phyloP scores from a whole-genome alignment of 2,797 vertebrate species.

The Typhlichthys eigenmanni region DNA sequence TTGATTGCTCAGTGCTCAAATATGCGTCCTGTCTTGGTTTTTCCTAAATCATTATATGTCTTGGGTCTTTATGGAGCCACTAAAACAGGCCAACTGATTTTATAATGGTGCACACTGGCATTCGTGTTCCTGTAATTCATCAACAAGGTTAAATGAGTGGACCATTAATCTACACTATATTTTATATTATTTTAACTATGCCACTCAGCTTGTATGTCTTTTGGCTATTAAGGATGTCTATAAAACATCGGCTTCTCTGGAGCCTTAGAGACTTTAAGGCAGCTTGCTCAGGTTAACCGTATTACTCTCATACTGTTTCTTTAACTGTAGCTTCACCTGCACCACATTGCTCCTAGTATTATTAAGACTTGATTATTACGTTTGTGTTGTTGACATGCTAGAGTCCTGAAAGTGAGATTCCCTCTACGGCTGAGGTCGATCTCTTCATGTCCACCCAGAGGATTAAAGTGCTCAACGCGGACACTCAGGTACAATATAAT shows the following conservation, averaged over 20 bases:
- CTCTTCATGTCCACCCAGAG: constrained; percentile 98
- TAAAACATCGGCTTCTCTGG: background rate
- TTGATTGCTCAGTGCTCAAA: too few relatives aligned
- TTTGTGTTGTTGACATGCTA: constrained; percentile 38
- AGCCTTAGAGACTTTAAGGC: background rate
- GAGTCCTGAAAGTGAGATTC: constrained; percentile 86
- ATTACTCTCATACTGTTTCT: too few relatives aligned
- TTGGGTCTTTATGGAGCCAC: too few relatives aligned
- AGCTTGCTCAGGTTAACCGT: too few relatives aligned
- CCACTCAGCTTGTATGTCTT: background rate
- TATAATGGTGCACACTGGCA: too few relatives aligned
- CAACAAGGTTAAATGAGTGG: background rate
- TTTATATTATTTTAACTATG: background rate
- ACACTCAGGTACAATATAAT: constrained; percentile 85
- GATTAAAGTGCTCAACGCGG: constrained; percentile 97
- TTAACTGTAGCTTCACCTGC: background rate
- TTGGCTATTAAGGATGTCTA: background rate
- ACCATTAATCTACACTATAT: background rate
- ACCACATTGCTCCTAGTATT: constrained; percentile 4
- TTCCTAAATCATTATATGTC: too few relatives aligned
- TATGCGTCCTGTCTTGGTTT: too few relatives aligned
- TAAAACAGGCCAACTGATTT: too few relatives aligned
- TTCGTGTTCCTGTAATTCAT: background rate
- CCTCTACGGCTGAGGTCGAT: constrained; percentile 91
- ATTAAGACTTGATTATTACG: background rate